These are phyloP conservation scores for Propsilocerus akamusi DNA, from an alignment of 1,140 invertebrate genomes.

Conservation along the genomic window DNA sequence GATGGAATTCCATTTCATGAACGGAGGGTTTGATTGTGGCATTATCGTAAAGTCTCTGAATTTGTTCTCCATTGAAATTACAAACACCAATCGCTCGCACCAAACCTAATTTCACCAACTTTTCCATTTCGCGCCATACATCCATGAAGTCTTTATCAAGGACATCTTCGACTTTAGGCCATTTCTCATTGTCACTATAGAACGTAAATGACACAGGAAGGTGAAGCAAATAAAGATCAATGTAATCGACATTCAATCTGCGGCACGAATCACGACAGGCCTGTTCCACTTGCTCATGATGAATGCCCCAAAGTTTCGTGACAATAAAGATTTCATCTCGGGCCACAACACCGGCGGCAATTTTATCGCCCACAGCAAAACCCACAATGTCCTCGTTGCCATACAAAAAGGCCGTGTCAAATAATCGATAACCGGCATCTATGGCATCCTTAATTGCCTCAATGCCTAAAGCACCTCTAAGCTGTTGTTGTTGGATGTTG, in stretches of 20 bases:
- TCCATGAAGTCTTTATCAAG: conserved; percentile 28
- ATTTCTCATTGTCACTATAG: conserved; percentile 15
- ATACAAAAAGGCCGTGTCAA: conserved; percentile 69
- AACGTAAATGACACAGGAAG: conserved; percentile 35
- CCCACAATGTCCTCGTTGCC: conserved; percentile 58
- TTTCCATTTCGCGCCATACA: conserved; percentile 34
- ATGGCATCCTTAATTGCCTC: conserved; percentile 48
- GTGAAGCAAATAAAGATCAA: conserved; percentile 54
- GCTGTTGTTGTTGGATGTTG: neutral
- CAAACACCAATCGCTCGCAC: conserved; percentile 50
- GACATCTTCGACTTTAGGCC: conserved; percentile 23
- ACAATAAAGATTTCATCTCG: conserved; percentile 75
- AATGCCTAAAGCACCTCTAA: conserved; percentile 21
- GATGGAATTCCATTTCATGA: conserved; percentile 44
- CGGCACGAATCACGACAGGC: conserved; percentile 32
- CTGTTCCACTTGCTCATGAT: conserved; percentile 24
- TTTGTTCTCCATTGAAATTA: conserved; percentile 62
- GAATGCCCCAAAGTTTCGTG: conserved; percentile 39
- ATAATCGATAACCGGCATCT: conserved; percentile 57
- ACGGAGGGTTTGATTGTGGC: conserved; percentile 5
- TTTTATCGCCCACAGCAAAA: conserved; percentile 38
- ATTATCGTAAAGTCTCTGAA: conserved; percentile 37
- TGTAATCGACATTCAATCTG: conserved; percentile 37
- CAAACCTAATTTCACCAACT: conserved; percentile 29
- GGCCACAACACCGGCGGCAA: conserved; percentile 40